These are phyloP conservation scores for Andrena camellia DNA, from an alignment of 2,888 invertebrate genomes.

Conservation along the genomic window DNA sequence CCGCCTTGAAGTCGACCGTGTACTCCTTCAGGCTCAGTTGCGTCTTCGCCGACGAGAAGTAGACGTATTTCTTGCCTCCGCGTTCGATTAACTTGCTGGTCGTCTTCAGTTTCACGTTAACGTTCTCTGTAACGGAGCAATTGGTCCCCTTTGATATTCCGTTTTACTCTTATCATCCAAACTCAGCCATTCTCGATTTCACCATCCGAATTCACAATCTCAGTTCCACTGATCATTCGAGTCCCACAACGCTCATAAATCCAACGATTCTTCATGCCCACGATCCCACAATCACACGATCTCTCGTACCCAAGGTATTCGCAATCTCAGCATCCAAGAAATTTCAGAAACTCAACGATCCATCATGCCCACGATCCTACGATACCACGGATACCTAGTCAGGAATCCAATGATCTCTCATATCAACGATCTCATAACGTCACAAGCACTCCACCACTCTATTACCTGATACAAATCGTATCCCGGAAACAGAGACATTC, in stretches of 20 bases:
- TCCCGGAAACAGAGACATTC: not conserved
- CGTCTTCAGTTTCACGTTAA: slow-evolving; percentile 51
- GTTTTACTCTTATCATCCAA: not conserved
- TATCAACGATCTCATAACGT: too few species aligned
- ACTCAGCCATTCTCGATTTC: too few species aligned
- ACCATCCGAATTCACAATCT: too few species aligned
- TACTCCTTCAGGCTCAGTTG: slow-evolving; percentile 73
- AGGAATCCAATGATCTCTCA: too few species aligned
- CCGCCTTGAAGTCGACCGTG: slow-evolving; percentile 64
- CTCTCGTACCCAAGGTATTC: not conserved
- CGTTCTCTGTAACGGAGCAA: slow-evolving; percentile 68
- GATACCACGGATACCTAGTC: too few species aligned
- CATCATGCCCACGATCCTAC: too few species aligned
- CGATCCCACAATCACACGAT: not conserved
- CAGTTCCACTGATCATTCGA: not conserved
- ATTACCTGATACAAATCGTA: too few species aligned
- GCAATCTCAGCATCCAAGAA: not conserved
- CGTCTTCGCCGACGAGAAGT: slow-evolving; percentile 73
- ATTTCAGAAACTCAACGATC: too few species aligned
- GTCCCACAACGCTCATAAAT: not conserved
- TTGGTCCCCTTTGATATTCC: too few species aligned
- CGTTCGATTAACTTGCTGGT: slow-evolving; percentile 62
- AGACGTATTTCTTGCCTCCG: slow-evolving; percentile 70
- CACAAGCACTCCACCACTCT: too few species aligned
- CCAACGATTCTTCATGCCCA: not conserved